These are phyloP conservation scores for Rhingia campestris DNA, from an alignment of 2,888 invertebrate species.

Conservation along the genomic window DNA sequence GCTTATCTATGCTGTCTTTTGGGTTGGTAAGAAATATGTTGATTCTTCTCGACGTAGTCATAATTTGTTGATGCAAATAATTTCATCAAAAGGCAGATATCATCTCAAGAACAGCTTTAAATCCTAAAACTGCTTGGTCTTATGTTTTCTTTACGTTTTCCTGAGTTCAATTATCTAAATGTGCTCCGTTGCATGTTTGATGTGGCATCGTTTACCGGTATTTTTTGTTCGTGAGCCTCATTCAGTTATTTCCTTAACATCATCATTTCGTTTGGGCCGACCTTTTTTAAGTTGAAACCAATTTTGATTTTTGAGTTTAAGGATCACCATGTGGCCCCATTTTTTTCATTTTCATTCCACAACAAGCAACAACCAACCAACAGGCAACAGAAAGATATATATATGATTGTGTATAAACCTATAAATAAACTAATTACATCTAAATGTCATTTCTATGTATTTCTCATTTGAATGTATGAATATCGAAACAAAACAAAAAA, in stretches of 20 bases:
- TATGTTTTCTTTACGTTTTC: conserved; percentile 15
- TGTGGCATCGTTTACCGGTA: conserved; percentile 50
- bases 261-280: conserved; percentile 22
- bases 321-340: conserved; percentile 24
- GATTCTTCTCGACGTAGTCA: too few species aligned
- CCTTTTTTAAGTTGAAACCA: conserved; percentile 11
- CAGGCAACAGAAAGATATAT: conserved; percentile 40
- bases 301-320: conserved; percentile 32
- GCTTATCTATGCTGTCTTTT: too few species aligned
- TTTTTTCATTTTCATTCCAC: conserved; percentile 49
- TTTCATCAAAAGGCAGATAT: too few species aligned
- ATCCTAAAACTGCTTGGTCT: conserved; percentile 24
- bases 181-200: conserved; percentile 61
- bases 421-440: conserved; percentile 66
- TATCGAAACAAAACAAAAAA: conserved; percentile 75
- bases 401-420: conserved; percentile 26
- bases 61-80: too few species aligned
- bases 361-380: conserved; percentile 31
- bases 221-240: conserved; percentile 30
- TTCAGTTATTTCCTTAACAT: conserved; percentile 4
- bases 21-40: too few species aligned
- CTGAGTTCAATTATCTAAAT: conserved; percentile 12
- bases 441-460: conserved; percentile 74
- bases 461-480: conserved; percentile 73
- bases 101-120: background rate